Base-by-base conservation (phyloP, 2,888 invertebrate genomes). In the Aphodius granarius region DNA sequence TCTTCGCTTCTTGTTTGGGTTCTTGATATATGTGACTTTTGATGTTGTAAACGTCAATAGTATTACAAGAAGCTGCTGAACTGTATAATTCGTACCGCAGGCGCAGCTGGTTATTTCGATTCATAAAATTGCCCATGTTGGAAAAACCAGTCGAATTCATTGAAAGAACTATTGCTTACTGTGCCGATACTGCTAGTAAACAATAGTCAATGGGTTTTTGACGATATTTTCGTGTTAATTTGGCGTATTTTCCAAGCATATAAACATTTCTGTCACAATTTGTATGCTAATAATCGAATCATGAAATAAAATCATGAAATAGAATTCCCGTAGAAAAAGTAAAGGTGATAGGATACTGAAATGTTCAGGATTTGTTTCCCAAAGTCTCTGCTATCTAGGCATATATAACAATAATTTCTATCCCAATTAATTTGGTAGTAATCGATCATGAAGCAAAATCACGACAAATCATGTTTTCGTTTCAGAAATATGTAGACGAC, bases 401-500 rank as follows among this genome's bases (percentile, higher is more conserved):
- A n/a, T n/a, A n/a, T n/a, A n/a, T 63, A 63, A 65, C 17, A 18
- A 65, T 16, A 19, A 5, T 65, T 2, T 65, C 17, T 65, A 18
- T 63, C n/a, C n/a, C n/a, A n/a, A n/a, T n/a, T n/a, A n/a, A n/a
- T n/a, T n/a, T n/a, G n/a, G n/a, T n/a, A n/a, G n/a, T n/a, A n/a
- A n/a, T n/a, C n/a, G n/a, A n/a, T n/a, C n/a, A n/a, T n/a, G n/a
- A n/a, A 66, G 20, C 20, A 19, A 66, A 3, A 3, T 2, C 1
- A 3, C 4, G 2, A 43, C 1, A 43, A 43, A 43, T 23, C 23
- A 23, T 66, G 18, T 62, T 15, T 79, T 81, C 80, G 74, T 90
- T 90, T 3, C 90, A 94, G 93, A 92, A 92, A 89, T 93, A 93
- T 90, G 92, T 93, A 88, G 93, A 93, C 87, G 91, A 92, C 87